Evolutionary conservation across 1,140 invertebrate species (phyloP), one percentile per base, ranked within the genome.

Genomic region (Aphidius gifuensis): DNA sequence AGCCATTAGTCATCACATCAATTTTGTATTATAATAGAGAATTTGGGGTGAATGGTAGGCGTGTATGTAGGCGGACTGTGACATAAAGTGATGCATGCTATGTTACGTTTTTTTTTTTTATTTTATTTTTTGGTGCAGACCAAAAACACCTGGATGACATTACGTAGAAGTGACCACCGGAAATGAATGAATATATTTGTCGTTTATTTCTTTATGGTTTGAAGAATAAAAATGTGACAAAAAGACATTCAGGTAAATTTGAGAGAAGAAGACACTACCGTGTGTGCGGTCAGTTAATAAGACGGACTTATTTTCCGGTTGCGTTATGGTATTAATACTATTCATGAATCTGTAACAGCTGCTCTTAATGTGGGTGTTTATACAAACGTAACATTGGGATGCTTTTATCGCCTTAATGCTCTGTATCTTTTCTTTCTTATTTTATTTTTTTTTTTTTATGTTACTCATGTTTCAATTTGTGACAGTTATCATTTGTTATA

Each of bases 1-100:
- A 60, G 63, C 75, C 71, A 76, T 77, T 74, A 74, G 70, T 75
- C 72, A 70, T 72, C 66, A 69, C 23, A 32, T 32, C 23, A 55
- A 69, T 66, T 75, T 75, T 70, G 64, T 75, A 9, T 57, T 32
- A 38, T 61, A 23, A 40, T 38, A 68, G 68, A 69, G 71, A 32
- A 32, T 32, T 32, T 32, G 23, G 23, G 23, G 23, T 69, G 68
- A 68, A 50, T 57, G 61, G 68, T 72, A 68, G 72, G 66, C 69
- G 70, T 73, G 61, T 32, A 57, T 55, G 70, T 69, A 58, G 70
- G 68, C 66, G 69, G 64, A 32, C 63, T 38, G 48, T 49, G 44
- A 64, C 40, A 49, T 42, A 58, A 58, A 65, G 55, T 57, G 45
- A 62, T 51, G 61, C 58, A 50, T 56, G 66, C 54, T 66, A 48